These are phyloP conservation scores for Pseudachorutes palmiensis DNA, from an alignment of 1,140 invertebrate genomes.

Conservation along the genomic window DNA sequence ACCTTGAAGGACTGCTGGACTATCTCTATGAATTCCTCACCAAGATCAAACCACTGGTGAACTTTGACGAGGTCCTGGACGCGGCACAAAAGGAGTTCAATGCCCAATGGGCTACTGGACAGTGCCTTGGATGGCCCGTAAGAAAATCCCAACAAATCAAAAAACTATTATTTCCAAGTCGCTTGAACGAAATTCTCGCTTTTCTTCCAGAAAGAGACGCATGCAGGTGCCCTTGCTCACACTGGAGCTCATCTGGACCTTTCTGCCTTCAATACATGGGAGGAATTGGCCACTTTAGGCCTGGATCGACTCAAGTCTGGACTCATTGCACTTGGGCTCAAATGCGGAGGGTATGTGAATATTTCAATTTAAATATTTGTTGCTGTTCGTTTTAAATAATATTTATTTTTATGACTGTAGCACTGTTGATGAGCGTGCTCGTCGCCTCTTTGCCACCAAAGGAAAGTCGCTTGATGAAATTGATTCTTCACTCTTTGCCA, in stretches of 20 bases:
- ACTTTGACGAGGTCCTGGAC: constrained; percentile 70
- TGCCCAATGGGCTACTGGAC: constrained; percentile 76
- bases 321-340: constrained; percentile 90
- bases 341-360: constrained; percentile 79
- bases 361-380: constrained; percentile 12
- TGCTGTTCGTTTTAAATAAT: constrained; percentile 38
- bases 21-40: constrained; percentile 80
- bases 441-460: constrained; percentile 90
- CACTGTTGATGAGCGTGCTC: constrained; percentile 91
- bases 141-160: constrained; percentile 40
- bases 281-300: constrained; percentile 92
- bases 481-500: constrained; percentile 82
- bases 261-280: constrained; percentile 90
- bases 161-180: background rate
- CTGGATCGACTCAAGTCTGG: constrained; percentile 95
- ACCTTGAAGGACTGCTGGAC: constrained; percentile 72
- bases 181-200: constrained; percentile 28
- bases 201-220: constrained; percentile 74
- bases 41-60: constrained; percentile 82
- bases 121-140: constrained; percentile 89
- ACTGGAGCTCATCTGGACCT: constrained; percentile 93
- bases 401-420: constrained; percentile 44
- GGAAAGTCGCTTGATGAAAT: constrained; percentile 73
- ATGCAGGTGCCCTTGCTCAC: constrained; percentile 66
- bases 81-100: constrained; percentile 74